Evolutionary conservation across 2,113 vertebrate genomes (phyloP), one percentile per base, ranked within the genome.

Genomic region (Catagonus wagneri): DNA sequence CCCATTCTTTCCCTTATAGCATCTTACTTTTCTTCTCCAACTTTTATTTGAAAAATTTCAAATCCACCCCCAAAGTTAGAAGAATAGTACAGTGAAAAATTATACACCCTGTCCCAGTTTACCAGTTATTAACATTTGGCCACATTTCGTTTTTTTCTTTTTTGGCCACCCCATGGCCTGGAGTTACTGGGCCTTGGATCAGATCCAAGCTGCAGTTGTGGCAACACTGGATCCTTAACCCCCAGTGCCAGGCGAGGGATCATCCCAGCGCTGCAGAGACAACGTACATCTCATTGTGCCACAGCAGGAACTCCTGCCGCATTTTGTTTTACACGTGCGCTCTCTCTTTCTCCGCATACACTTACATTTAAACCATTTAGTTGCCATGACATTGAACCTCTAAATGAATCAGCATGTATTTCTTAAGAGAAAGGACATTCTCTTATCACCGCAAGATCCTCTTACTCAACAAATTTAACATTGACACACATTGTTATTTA

Each of bases 21-120:
- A 52, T 52, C 58, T 15, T 34, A 27, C 80, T 88, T 96, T 89
- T 66, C 76, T 79, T 50, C 60, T 75, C 58, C 52, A 81, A 27
- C 5, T 68, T 89, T 66, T 13, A 96, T 54, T 89, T 39, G 79
- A 69, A 54, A 85, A 68, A 44, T 80, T 80, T 81, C 36, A 86
- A 80, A 61, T 66, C 52, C 11, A 72, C 27, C 60, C 36, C 52
- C 52, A 61, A 74, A 25, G 32, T 75, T 44, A 69, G 89, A 60
- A n/a, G 75, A 78, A 14, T 12, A 56, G 11, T 52, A n/a, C 50
- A 22, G 29, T 80, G 58, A 71, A 60, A 60, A 65, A 50, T 15
- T 23, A 25, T 12, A 2, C 71, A 14, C 19, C 16, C 7, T 58
- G 7, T 79, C 4, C 74, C 56, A 32, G 2, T 63, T 50, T 19